Conservation (phyloP, 2,797 vertebrate species). For the Eutrigla gurnardus region DNA sequence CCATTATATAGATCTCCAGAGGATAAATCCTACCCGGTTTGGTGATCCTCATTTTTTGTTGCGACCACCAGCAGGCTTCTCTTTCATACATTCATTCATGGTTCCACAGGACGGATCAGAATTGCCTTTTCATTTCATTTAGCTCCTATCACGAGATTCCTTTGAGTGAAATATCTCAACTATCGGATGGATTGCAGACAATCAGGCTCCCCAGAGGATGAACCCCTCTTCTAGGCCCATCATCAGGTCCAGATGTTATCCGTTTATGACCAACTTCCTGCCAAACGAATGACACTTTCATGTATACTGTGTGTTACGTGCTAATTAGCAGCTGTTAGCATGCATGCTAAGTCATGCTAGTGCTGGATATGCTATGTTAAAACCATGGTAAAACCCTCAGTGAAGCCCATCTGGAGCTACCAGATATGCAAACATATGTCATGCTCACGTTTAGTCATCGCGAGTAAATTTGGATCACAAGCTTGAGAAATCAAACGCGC, state of each 20-base stretch:
- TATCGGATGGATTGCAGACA: neutral
- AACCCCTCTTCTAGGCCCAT: neutral
- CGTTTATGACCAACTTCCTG: neutral
- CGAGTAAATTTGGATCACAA: conserved; percentile 6
- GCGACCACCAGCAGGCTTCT: neutral
- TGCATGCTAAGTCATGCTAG: neutral
- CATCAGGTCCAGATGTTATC: neutral
- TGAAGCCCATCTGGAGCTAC: conserved; percentile 4
- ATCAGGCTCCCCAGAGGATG: neutral
- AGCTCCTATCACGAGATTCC: neutral
- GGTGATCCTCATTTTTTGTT: neutral
- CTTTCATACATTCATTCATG: neutral
- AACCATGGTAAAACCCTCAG: neutral
- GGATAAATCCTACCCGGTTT: neutral
- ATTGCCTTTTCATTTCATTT: neutral
- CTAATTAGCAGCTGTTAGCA: neutral
- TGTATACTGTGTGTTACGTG: neutral
- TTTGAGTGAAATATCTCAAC: neutral
- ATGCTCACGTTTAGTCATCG: conserved; percentile 1
- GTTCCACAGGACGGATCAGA: neutral
- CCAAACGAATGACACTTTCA: neutral
- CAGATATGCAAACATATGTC: conserved; percentile 9
- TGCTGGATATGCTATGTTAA: neutral
- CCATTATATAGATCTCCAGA: neutral
- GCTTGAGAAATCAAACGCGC: neutral